phyloP scores from a whole-genome alignment of 2,797 vertebrate species.

The Lepus oiostolus region DNA sequence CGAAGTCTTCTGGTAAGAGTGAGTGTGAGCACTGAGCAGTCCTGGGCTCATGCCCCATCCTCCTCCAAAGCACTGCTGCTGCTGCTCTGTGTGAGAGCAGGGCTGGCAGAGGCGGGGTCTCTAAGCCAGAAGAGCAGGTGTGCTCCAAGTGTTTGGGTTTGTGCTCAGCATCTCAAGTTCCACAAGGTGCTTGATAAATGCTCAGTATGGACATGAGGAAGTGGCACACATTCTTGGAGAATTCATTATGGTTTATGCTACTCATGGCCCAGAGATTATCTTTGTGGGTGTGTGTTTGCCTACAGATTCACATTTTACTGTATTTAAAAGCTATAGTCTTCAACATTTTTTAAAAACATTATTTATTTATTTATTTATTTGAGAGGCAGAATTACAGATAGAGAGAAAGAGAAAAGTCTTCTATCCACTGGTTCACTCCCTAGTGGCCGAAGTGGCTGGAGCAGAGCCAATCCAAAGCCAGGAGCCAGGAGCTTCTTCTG shows the following conservation, averaged over 20 bases:
- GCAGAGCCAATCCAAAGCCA: no score
- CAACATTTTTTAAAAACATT: no score
- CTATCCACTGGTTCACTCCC: no score
- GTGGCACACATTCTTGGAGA: not conserved
- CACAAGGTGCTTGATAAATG: not conserved
- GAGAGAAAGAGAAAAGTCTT: no score
- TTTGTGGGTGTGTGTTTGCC: not conserved
- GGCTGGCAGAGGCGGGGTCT: not conserved
- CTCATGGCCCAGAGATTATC: not conserved
- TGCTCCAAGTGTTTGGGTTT: not conserved
- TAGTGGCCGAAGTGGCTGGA: no score
- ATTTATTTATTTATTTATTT: no score
- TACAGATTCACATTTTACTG: not conserved
- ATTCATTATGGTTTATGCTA: not conserved
- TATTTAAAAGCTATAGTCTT: not conserved
- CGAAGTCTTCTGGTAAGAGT: constrained; percentile 97
- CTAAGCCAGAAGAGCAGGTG: not conserved
- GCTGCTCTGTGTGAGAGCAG: not conserved
- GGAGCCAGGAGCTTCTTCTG: no score
- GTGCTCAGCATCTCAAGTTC: not conserved
- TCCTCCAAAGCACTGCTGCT: not conserved
- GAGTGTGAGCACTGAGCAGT: constrained; percentile 67
- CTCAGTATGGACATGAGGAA: not conserved
- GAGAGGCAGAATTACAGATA: no score
- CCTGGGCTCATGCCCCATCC: not conserved